Percentiles rank a stretch among this genome's conserved stretches.
Evolutionary conservation across 1,140 invertebrate genomes (phyloP).

Genomic region (Drosophila paulistorum): DNA sequence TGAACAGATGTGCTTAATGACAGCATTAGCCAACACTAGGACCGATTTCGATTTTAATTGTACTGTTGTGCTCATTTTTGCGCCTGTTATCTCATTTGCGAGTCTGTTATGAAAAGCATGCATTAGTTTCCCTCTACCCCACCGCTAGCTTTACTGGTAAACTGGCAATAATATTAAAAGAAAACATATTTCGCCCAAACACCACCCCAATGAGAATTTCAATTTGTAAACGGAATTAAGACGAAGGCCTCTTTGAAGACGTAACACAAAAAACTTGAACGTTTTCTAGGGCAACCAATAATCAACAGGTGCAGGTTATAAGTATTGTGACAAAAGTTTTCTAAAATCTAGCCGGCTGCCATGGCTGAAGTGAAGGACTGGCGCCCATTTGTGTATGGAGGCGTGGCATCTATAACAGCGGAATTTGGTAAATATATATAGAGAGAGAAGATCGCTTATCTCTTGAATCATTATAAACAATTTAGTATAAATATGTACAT

Average conservation of each 20-base stretch:
- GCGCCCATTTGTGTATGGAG: constrained; percentile 97
- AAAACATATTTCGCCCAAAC: background rate
- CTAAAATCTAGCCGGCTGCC: constrained; percentile 2
- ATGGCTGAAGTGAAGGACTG: constrained; percentile 85
- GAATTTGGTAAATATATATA: constrained; percentile 90
- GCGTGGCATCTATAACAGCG: constrained; percentile 94
- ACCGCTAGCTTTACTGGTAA: background rate
- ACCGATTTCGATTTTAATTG: background rate
- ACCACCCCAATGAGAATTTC: background rate
- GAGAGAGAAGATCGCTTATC: constrained; percentile 10
- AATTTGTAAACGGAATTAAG: background rate
- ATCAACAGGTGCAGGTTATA: constrained; percentile 62
- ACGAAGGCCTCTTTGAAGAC: background rate
- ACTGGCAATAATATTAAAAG: constrained; percentile 5
- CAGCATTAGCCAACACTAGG: background rate
- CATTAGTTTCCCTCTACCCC: background rate
- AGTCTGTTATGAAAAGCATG: too few species aligned
- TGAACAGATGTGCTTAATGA: background rate
- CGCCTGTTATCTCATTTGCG: too few species aligned
- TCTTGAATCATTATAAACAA: constrained; percentile 23
- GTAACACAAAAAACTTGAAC: background rate
- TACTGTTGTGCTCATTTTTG: too few species aligned
- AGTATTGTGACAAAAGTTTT: constrained; percentile 82
- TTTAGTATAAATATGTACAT: background rate
- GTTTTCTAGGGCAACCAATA: background rate